phyloP scores from a whole-genome alignment of 1,140 invertebrate genomes.

The Druon quercuslanigerum region DNA sequence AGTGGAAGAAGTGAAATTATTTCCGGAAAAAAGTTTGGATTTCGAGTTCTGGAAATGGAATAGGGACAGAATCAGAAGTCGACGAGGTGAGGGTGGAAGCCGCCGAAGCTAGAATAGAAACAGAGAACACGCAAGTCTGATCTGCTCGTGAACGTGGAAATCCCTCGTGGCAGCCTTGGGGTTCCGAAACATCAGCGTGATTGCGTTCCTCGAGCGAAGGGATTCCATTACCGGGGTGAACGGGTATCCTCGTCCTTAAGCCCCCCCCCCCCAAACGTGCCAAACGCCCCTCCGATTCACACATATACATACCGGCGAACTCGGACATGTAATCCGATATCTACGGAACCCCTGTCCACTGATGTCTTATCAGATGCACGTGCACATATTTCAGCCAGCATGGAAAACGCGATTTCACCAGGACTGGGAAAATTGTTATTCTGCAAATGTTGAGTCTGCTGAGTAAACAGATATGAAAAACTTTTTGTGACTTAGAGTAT shows the following conservation, averaged over 20 bases:
- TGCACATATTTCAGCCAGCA: slow-evolving; percentile 35
- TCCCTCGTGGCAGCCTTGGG: slow-evolving; percentile 72
- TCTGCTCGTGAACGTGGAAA: slow-evolving; percentile 72
- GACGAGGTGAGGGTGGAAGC: slow-evolving; percentile 49
- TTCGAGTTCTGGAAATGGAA: neutral
- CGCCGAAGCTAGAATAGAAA: slow-evolving; percentile 54
- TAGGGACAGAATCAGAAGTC: slow-evolving; percentile 51
- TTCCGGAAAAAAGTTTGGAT: neutral
- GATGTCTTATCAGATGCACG: slow-evolving; percentile 48
- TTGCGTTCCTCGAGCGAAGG: slow-evolving; percentile 71
- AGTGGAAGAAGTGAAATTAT: neutral
- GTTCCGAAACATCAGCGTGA: slow-evolving; percentile 75
- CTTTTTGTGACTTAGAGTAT: neutral
- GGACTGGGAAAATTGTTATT: slow-evolving; percentile 16
- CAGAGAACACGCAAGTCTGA: slow-evolving; percentile 68
- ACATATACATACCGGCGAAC: slow-evolving; percentile 45
- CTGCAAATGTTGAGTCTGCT: neutral
- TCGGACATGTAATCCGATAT: slow-evolving; percentile 48
- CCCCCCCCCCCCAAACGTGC: slow-evolving; percentile 33
- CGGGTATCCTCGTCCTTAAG: slow-evolving; percentile 55
- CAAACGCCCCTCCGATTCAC: slow-evolving; percentile 40
- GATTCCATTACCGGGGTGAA: slow-evolving; percentile 72
- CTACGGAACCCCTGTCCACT: slow-evolving; percentile 42
- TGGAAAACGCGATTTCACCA: slow-evolving; percentile 40
- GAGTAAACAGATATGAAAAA: slow-evolving; percentile 12